Evolutionary conservation across 2,888 invertebrate genomes (phyloP).

Genomic region (Dasysyrphus albostriatus): DNA sequence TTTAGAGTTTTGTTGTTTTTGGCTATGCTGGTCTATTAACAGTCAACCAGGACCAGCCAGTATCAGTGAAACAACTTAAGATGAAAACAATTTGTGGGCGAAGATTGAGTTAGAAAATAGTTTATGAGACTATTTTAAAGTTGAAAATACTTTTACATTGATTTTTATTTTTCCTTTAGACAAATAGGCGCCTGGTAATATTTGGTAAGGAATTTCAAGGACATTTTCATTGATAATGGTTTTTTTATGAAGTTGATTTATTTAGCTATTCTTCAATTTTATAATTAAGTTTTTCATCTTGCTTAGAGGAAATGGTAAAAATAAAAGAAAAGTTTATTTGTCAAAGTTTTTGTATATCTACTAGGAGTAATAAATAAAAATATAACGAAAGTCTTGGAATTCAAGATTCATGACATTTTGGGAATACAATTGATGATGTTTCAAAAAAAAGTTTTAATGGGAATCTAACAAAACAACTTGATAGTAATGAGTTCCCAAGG

Average conservation of each 20-base stretch:
- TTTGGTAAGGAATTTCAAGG: background rate
- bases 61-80: background rate
- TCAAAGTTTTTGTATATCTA: background rate
- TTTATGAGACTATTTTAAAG: constrained; percentile 6
- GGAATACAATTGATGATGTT: no score
- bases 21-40: background rate
- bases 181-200: constrained; percentile 5
- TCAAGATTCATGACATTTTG: no score
- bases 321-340: background rate
- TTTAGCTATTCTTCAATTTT: background rate
- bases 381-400: background rate
- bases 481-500: no score
- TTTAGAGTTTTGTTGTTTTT: background rate
- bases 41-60: background rate
- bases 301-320: background rate
- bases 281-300: background rate
- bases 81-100: constrained; percentile 1
- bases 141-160: constrained; percentile 11
- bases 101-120: constrained; percentile 18
- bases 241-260: constrained; percentile 18
- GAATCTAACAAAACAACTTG: no score
- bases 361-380: background rate
- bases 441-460: no score
- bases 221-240: constrained; percentile 1
- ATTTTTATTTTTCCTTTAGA: background rate